Conservation (phyloP, 2,113 vertebrate species). For the Chamaetylas fuelleborni region DNA sequence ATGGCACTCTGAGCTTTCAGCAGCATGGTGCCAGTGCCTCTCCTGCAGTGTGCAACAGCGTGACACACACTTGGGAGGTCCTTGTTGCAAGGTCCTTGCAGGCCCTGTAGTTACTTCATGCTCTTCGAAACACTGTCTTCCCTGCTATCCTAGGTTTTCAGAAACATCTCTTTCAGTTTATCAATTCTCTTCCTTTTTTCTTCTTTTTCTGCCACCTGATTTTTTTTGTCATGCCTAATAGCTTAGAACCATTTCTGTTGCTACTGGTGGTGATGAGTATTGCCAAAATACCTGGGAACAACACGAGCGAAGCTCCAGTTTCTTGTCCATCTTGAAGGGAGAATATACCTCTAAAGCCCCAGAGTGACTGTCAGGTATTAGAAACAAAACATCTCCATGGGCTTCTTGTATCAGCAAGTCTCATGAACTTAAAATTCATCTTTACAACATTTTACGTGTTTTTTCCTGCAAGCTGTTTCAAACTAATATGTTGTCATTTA, state of each 20-base stretch:
- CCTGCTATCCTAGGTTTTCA: neutral
- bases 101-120: neutral
- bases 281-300: neutral
- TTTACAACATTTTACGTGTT: neutral
- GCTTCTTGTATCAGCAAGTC: neutral
- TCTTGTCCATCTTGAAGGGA: neutral
- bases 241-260: neutral
- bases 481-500: neutral
- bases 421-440: neutral
- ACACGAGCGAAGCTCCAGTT: neutral
- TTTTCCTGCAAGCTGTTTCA: neutral
- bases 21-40: neutral
- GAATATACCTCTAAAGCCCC: neutral
- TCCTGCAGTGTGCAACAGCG: neutral
- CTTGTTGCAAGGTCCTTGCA: neutral
- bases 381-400: neutral
- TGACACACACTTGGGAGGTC: neutral
- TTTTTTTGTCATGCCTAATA: neutral
- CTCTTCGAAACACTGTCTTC: neutral
- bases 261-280: neutral
- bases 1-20: neutral
- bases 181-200: neutral
- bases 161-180: neutral
- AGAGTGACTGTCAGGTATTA: neutral
- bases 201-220: neutral